phyloP scores from a whole-genome alignment of 2,888 invertebrate species.

The Pedicia rivosa region DNA sequence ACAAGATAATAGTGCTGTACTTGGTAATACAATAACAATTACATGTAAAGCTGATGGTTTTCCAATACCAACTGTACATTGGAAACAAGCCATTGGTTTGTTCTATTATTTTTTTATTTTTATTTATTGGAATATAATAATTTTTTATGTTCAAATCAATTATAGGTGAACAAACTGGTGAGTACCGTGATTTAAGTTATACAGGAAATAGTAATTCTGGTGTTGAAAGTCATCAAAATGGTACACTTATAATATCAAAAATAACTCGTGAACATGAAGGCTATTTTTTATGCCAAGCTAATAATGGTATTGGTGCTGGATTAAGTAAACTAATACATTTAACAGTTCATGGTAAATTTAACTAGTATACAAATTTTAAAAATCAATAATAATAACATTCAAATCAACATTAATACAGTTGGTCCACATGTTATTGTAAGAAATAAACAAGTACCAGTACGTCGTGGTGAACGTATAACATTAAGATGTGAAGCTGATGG shows the following conservation, averaged over 20 bases:
- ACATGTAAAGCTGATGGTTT: slow-evolving; percentile 63
- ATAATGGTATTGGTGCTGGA: slow-evolving; percentile 43
- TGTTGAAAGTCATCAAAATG: slow-evolving; percentile 29
- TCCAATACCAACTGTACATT: slow-evolving; percentile 43
- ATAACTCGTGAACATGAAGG: slow-evolving; percentile 37
- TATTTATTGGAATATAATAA: background rate
- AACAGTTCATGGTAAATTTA: slow-evolving; percentile 40
- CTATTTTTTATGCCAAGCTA: slow-evolving; percentile 41
- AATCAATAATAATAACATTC: too few relatives aligned
- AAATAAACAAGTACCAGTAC: slow-evolving; percentile 33
- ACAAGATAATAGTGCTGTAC: slow-evolving; percentile 51
- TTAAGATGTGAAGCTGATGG: slow-evolving; percentile 36
- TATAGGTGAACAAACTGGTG: slow-evolving; percentile 31
- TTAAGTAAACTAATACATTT: slow-evolving; percentile 44
- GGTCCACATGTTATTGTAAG: slow-evolving; percentile 35
- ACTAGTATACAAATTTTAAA: slow-evolving; percentile 20
- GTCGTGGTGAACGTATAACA: slow-evolving; percentile 34
- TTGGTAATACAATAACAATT: slow-evolving; percentile 49
- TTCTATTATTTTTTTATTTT: background rate
- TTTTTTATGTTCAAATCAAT: too few relatives aligned
- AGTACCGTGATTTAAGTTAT: slow-evolving; percentile 37
- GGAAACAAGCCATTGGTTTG: slow-evolving; percentile 38
- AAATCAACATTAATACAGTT: slow-evolving; percentile 20
- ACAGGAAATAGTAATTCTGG: slow-evolving; percentile 21
- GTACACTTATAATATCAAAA: slow-evolving; percentile 35